Percentiles rank a stretch among this genome's conserved stretches.
Evolutionary conservation across 2,113 vertebrate species (phyloP).

Genomic region (Nyctereutes procyonoides): DNA sequence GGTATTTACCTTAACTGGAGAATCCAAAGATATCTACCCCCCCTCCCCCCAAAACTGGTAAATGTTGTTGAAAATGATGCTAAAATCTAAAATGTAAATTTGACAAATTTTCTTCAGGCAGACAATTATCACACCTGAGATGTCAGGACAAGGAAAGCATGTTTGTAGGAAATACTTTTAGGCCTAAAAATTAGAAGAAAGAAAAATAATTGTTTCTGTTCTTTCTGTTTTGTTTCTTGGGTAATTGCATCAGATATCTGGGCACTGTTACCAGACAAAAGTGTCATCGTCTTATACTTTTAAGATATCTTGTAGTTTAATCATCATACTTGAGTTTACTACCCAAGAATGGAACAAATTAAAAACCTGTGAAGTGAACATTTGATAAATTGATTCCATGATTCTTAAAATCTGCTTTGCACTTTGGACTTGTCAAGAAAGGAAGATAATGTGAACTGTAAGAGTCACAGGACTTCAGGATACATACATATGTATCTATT

Average conservation of each 20-base stretch:
- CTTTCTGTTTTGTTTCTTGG: constrained; percentile 63
- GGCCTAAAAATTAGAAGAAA: constrained; percentile 47
- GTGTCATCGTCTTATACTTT: constrained; percentile 18
- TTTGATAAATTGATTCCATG: neutral
- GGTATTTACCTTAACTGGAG: constrained; percentile 33
- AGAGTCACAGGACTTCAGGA: neutral
- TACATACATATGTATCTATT: neutral
- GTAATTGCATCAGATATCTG: neutral
- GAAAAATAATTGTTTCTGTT: constrained; percentile 33
- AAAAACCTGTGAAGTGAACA: neutral
- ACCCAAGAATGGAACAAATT: neutral
- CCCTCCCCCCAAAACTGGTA: neutral
- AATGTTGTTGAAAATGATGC: neutral
- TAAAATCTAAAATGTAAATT: constrained; percentile 36
- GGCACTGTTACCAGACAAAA: constrained; percentile 60
- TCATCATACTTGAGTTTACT: constrained; percentile 32
- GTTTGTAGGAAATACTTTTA: constrained; percentile 30
- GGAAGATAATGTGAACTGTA: constrained; percentile 30
- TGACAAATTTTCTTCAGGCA: neutral
- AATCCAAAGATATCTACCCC: constrained; percentile 22
- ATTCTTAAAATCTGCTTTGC: constrained; percentile 49
- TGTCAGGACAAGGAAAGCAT: constrained; percentile 54
- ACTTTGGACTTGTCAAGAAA: constrained; percentile 42
- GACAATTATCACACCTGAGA: neutral
- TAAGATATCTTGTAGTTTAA: constrained; percentile 25